Conservation (phyloP, 2,888 invertebrate genomes). For the Megamerina dolium region DNA sequence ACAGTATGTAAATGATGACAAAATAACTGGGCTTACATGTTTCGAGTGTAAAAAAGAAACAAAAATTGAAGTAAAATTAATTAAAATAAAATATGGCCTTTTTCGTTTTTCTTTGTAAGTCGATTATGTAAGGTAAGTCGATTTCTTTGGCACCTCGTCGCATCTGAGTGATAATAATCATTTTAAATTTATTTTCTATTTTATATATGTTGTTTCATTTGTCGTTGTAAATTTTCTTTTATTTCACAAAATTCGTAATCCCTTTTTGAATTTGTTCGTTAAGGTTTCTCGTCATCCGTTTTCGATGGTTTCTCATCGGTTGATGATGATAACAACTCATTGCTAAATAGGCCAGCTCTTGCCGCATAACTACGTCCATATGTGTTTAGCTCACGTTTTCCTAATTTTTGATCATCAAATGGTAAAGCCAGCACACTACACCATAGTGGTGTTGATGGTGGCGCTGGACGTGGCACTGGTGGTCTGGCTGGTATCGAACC, state of each 20-base stretch:
- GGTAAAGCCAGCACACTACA: slow-evolving; percentile 86
- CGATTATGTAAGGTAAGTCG: no score
- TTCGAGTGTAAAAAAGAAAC: no score
- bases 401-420: slow-evolving; percentile 89
- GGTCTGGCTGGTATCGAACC: slow-evolving; percentile 48
- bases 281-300: not conserved
- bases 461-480: slow-evolving; percentile 2
- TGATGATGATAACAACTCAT: no score
- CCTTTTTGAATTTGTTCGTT: no score
- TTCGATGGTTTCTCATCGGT: not conserved
- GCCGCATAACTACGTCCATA: slow-evolving; percentile 58
- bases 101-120: no score
- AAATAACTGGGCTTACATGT: not conserved
- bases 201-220: slow-evolving; percentile 9
- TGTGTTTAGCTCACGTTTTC: slow-evolving; percentile 66
- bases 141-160: not conserved
- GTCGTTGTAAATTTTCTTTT: slow-evolving; percentile 9
- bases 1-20: no score
- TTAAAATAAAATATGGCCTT: not conserved
- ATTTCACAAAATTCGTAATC: no score
- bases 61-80: no score
- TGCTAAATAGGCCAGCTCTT: slow-evolving; percentile 86
- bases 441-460: slow-evolving; percentile 70
- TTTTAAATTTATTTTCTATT: no score
- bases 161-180: no score